A percentile compares a stretch with the other conserved stretches of the same genome.
Conservation (phyloP, 1,140 invertebrate species). For the Zeugodacus cucurbitae region DNA sequence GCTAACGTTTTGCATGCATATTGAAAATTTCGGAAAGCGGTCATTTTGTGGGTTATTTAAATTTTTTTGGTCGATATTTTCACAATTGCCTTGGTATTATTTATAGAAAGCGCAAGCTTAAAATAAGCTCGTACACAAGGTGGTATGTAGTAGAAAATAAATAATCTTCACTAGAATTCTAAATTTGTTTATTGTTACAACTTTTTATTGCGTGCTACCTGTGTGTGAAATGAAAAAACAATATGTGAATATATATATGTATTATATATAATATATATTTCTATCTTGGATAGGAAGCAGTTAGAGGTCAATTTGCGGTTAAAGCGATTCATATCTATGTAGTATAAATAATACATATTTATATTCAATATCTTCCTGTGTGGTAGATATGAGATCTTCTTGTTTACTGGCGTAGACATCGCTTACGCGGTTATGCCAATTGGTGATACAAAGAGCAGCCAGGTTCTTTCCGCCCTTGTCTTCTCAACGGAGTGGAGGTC, state of each 20-base stretch:
- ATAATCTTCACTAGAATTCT: neutral
- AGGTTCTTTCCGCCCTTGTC: no score
- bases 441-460: no score
- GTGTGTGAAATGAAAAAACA: neutral
- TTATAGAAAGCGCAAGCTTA: neutral
- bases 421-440: no score
- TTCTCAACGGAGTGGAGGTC: no score
- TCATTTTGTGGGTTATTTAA: neutral
- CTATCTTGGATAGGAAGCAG: no score
- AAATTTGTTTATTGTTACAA: slow-evolving; percentile 26
- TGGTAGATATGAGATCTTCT: no score
- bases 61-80: neutral
- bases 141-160: neutral
- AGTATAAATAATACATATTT: no score
- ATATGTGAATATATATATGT: neutral
- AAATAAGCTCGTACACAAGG: neutral
- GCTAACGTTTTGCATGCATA: neutral
- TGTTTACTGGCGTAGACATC: no score
- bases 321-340: no score
- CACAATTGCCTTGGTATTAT: neutral
- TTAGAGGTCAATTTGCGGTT: no score
- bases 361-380: no score
- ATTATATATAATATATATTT: neutral
- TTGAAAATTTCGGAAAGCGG: neutral
- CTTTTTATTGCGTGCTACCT: neutral